Percentiles rank a stretch among this genome's conserved stretches.
Conservation (phyloP, 2,113 vertebrate species). For the Chaenocephalus aceratus region DNA sequence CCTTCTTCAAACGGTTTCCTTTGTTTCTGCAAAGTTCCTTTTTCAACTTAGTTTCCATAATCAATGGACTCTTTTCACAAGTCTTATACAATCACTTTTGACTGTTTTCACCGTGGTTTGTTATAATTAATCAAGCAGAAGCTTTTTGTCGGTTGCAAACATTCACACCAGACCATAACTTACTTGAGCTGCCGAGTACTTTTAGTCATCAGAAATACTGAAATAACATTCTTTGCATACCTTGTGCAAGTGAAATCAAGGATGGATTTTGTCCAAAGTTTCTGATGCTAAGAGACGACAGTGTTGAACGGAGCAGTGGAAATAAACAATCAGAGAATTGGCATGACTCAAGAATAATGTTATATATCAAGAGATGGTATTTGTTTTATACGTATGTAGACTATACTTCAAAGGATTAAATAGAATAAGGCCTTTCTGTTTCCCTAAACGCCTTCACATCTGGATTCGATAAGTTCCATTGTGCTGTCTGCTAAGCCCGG, state of each 20-base stretch:
- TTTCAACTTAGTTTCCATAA: slow-evolving; percentile 10
- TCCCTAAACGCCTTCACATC: slow-evolving; percentile 77
- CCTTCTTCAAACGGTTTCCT: slow-evolving; percentile 29
- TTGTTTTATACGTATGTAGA: slow-evolving; percentile 44
- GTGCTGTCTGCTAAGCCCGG: slow-evolving; percentile 82
- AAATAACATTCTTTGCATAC: slow-evolving; percentile 83
- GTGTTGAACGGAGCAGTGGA: neutral
- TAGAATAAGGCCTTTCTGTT: slow-evolving; percentile 66
- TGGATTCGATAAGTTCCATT: slow-evolving; percentile 84
- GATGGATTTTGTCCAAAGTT: slow-evolving; percentile 54
- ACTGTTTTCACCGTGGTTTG: slow-evolving; percentile 59
- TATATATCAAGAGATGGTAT: slow-evolving; percentile 26
- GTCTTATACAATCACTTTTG: slow-evolving; percentile 50
- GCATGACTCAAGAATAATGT: slow-evolving; percentile 13
- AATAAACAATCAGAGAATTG: slow-evolving; percentile 17
- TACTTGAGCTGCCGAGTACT: slow-evolving; percentile 36
- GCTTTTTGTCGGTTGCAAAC: slow-evolving; percentile 44
- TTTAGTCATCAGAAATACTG: slow-evolving; percentile 65
- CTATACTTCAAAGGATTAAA: slow-evolving; percentile 47
- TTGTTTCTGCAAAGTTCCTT: slow-evolving; percentile 44
- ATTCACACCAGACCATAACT: slow-evolving; percentile 33
- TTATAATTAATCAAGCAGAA: slow-evolving; percentile 66
- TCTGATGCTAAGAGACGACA: slow-evolving; percentile 1
- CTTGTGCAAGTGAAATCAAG: slow-evolving; percentile 69
- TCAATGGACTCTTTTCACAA: slow-evolving; percentile 72